Evolutionary conservation across 2,113 vertebrate genomes (phyloP).

Genomic region (Synchiropus splendidus): DNA sequence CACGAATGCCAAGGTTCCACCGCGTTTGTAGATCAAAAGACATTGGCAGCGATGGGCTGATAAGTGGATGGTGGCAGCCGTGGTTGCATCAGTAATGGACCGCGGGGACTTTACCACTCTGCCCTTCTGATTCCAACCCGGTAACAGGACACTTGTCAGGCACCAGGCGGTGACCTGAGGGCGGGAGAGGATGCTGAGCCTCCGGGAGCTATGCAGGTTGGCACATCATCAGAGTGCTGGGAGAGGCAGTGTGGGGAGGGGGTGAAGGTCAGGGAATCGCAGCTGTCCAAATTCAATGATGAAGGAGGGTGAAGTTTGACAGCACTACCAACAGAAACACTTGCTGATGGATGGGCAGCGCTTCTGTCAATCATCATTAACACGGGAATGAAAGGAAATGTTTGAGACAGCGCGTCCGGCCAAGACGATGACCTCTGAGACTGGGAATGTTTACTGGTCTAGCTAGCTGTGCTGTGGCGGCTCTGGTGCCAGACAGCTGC

Average conservation of each 20-base stretch:
- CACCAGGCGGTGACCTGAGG: slow-evolving; percentile 21
- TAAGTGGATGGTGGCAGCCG: slow-evolving; percentile 5
- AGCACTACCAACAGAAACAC: too few species aligned
- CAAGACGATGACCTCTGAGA: too few species aligned
- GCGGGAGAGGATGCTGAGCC: slow-evolving; percentile 16
- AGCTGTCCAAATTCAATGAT: slow-evolving; percentile 22
- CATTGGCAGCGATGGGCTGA: background rate
- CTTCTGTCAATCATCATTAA: too few species aligned
- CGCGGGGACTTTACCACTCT: slow-evolving; percentile 4
- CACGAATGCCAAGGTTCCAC: too few species aligned
- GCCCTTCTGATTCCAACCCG: slow-evolving; percentile 14
- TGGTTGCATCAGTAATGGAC: too few species aligned
- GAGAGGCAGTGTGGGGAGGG: background rate
- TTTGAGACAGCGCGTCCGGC: too few species aligned
- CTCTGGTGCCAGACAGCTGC: too few species aligned
- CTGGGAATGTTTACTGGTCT: too few species aligned
- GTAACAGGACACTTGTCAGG: slow-evolving; percentile 33
- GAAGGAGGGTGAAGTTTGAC: too few species aligned
- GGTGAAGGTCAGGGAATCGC: slow-evolving; percentile 38
- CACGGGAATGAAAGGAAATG: too few species aligned
- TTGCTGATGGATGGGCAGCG: too few species aligned
- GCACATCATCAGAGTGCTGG: slow-evolving; percentile 23
- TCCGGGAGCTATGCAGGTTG: slow-evolving; percentile 19
- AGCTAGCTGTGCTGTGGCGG: too few species aligned
- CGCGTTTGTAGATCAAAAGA: background rate